Percentiles rank a stretch among this genome's conserved stretches.
phyloP scores from a whole-genome alignment of 2,888 invertebrate genomes.

The Chrysotoxum bicinctum region DNA sequence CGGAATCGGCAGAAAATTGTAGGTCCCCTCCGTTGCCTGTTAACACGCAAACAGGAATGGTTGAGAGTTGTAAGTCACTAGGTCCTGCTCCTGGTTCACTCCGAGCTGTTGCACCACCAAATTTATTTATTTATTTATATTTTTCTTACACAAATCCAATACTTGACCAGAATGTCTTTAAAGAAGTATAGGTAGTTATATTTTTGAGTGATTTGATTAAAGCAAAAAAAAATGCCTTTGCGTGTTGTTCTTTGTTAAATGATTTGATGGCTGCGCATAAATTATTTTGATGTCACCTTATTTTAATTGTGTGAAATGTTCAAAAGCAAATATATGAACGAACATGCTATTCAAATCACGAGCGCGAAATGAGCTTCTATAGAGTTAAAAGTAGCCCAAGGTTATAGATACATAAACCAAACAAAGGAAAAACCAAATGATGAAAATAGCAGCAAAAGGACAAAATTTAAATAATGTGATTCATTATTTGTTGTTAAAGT shows the following conservation, averaged over 20 bases:
- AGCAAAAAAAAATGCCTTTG: not conserved
- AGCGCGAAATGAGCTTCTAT: constrained; percentile 1
- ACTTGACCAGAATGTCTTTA: not conserved
- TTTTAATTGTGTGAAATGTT: constrained; percentile 32
- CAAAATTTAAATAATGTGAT: constrained; percentile 3
- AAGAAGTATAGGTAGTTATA: not conserved
- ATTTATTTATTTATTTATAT: no score
- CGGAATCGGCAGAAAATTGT: no score
- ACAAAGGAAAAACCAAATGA: not conserved
- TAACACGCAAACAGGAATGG: no score
- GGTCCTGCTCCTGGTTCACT: no score
- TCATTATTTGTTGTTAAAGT: not conserved
- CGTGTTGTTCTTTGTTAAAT: constrained; percentile 25
- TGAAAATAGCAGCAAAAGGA: constrained; percentile 11
- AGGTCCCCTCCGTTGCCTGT: no score
- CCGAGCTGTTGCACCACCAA: no score
- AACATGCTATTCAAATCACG: constrained; percentile 10
- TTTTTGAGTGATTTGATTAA: constrained; percentile 13
- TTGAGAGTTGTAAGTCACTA: no score
- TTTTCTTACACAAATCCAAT: not conserved
- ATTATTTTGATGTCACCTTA: constrained; percentile 31
- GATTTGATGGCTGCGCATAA: constrained; percentile 33
- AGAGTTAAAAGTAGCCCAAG: constrained; percentile 17
- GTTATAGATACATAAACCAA: not conserved
- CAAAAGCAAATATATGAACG: not conserved